phyloP scores from a whole-genome alignment of 2,113 vertebrate genomes.

The Anseranas semipalmata region DNA sequence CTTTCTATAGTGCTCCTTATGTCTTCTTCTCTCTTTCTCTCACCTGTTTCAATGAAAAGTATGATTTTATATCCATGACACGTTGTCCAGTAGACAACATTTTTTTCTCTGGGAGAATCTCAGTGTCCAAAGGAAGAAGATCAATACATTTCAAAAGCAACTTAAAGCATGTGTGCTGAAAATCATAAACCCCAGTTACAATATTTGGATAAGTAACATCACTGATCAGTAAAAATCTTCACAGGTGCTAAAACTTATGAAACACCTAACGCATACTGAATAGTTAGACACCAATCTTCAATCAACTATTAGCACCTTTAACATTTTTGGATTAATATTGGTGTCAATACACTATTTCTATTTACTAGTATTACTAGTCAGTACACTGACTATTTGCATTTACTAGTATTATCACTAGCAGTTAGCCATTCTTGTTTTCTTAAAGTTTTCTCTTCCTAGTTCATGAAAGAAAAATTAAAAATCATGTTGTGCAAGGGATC shows the following conservation, averaged over 20 bases:
- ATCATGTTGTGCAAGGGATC: background rate
- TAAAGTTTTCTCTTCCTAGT: background rate
- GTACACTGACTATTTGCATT: too few relatives aligned
- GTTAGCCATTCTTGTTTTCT: background rate
- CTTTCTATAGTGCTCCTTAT: background rate
- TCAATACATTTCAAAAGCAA: background rate
- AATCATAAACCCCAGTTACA: background rate
- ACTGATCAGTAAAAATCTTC: background rate
- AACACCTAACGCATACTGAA: background rate
- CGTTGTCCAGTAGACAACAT: background rate
- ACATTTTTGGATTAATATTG: background rate
- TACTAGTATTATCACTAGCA: background rate
- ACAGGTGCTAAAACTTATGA: background rate
- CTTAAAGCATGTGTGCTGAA: too few relatives aligned
- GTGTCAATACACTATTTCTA: background rate
- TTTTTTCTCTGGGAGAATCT: background rate
- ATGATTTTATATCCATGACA: background rate
- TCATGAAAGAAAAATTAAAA: background rate
- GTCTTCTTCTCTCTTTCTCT: background rate
- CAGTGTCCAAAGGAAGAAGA: background rate
- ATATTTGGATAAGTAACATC: background rate
- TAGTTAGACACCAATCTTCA: background rate
- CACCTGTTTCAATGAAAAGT: background rate
- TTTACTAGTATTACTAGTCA: too few relatives aligned
- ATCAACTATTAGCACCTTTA: background rate